Evolutionary conservation across 2,113 vertebrate genomes (phyloP).

Genomic region (Eulemur macaco): DNA sequence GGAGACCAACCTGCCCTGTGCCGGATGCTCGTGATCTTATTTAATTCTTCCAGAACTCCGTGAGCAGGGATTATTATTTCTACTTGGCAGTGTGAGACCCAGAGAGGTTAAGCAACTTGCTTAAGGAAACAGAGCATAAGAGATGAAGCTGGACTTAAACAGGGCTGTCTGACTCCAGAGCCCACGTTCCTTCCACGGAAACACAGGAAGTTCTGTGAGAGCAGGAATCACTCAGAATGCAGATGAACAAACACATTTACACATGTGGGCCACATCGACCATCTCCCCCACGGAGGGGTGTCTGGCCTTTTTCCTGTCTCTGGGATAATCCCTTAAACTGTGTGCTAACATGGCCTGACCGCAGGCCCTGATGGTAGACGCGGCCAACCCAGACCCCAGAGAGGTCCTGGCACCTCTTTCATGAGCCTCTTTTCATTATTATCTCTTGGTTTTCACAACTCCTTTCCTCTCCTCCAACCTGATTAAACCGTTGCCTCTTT

Average conservation of each 20-base stretch:
- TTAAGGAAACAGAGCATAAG: neutral
- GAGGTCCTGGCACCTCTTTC: neutral
- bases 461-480: neutral
- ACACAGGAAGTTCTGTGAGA: conserved; percentile 24
- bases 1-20: neutral
- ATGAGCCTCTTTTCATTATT: neutral
- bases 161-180: neutral
- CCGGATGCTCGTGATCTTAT: neutral
- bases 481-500: conserved; percentile 11
- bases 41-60: conserved; percentile 1
- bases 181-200: neutral
- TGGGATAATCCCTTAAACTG: neutral
- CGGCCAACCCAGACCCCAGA: neutral
- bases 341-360: neutral
- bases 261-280: neutral
- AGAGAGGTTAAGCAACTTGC: conserved; percentile 20
- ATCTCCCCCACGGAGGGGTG: neutral
- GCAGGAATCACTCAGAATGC: neutral
- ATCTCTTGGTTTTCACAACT: neutral
- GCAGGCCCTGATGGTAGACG: neutral
- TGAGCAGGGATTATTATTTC: neutral
- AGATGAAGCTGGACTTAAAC: neutral
- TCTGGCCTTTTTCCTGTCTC: conserved; percentile 19
- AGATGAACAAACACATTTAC: neutral
- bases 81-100: neutral